Percentiles rank a stretch among this genome's conserved stretches.
Conservation (phyloP, 2,113 vertebrate species). For the Gulo gulo region DNA sequence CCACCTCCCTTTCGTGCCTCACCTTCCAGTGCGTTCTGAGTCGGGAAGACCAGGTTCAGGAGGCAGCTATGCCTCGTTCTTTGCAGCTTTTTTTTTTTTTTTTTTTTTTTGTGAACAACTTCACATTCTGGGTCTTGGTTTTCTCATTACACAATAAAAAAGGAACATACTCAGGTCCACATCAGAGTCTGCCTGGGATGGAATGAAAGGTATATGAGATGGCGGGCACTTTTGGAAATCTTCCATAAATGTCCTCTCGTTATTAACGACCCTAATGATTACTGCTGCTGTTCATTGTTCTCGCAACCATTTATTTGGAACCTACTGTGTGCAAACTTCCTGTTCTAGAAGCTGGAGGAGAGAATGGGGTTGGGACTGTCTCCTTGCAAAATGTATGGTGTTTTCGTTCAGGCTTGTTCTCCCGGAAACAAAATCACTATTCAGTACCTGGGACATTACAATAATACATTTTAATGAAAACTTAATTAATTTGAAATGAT, state of each 20-base stretch:
- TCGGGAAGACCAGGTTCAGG: background rate
- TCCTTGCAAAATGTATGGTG: background rate
- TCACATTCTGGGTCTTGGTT: background rate
- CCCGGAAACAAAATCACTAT: background rate
- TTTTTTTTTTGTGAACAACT: background rate
- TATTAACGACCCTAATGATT: fast-evolving
- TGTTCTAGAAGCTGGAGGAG: fast-evolving
- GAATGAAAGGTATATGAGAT: fast-evolving
- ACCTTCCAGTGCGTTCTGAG: fast-evolving
- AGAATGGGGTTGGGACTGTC: background rate
- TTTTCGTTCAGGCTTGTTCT: background rate
- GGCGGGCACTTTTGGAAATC: fast-evolving
- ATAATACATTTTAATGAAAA: slow-evolving; percentile 67
- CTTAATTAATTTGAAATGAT: slow-evolving; percentile 74
- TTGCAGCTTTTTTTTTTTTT: background rate
- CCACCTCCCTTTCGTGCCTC: fast-evolving
- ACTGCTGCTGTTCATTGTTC: fast-evolving
- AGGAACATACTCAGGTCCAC: too few species aligned
- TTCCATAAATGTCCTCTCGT: fast-evolving
- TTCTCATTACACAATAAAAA: background rate
- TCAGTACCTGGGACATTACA: slow-evolving; percentile 18
- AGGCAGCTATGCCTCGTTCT: fast-evolving
- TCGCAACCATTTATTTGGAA: background rate
- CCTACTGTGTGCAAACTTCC: background rate
- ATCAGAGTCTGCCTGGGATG: fast-evolving